Percentiles rank a stretch among this genome's conserved stretches.
Evolutionary conservation across 2,113 vertebrate species (phyloP).

Genomic region (Tragelaphus strepsiceros): DNA sequence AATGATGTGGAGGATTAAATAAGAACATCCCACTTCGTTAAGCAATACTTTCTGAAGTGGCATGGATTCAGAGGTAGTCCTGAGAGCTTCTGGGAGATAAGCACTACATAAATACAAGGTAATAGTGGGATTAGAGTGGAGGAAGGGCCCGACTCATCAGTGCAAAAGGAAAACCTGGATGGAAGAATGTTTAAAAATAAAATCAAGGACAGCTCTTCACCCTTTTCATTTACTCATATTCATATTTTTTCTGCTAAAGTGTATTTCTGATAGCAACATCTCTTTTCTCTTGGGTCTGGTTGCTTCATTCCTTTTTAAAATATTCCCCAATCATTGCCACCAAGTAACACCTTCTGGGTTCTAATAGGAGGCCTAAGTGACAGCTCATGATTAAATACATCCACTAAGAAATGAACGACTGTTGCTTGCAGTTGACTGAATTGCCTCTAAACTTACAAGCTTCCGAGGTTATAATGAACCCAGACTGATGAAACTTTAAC

Average conservation of each 20-base stretch:
- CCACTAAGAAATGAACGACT: not conserved
- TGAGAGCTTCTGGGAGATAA: slow-evolving; percentile 15
- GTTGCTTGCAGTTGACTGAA: slow-evolving; percentile 27
- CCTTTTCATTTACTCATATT: slow-evolving; percentile 8
- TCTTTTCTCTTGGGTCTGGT: not conserved
- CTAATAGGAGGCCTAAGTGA: not conserved
- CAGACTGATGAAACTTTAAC: not conserved
- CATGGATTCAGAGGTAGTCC: not conserved
- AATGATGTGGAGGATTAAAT: slow-evolving; percentile 13
- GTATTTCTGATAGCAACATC: not conserved
- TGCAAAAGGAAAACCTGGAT: slow-evolving; percentile 21
- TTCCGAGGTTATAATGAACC: not conserved
- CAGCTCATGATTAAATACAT: not conserved
- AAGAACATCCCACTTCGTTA: not conserved
- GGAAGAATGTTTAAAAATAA: not conserved
- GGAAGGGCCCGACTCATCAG: not conserved
- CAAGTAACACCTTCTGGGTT: slow-evolving; percentile 11
- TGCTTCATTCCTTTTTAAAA: slow-evolving; percentile 24
- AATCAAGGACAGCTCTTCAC: not conserved
- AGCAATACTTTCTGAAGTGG: slow-evolving; percentile 19
- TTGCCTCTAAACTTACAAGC: not conserved
- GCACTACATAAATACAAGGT: slow-evolving; percentile 35
- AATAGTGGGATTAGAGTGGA: not conserved
- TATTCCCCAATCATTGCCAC: slow-evolving; percentile 32
- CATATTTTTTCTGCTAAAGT: not conserved